Evolutionary conservation across 2,888 invertebrate species (phyloP).

Genomic region (Sphaerophoria rueppellii): DNA sequence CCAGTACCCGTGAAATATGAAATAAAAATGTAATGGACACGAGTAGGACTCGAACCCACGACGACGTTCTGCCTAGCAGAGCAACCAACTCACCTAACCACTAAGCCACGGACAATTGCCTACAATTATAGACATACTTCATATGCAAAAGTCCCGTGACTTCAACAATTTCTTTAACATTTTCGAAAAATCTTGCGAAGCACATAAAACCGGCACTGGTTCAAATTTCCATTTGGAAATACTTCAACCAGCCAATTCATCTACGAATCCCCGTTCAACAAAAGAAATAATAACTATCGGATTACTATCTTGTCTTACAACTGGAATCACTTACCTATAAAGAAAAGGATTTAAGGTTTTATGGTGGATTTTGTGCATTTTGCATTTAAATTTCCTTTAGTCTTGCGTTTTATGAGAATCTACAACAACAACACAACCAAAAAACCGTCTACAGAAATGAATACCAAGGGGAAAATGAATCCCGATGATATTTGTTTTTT

Average conservation of each 20-base stretch:
- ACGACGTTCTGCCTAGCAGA: too few relatives aligned
- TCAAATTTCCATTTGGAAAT: not conserved
- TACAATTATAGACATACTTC: too few relatives aligned
- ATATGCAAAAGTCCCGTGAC: too few relatives aligned
- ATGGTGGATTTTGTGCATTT: conserved; percentile 52
- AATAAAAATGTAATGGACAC: too few relatives aligned
- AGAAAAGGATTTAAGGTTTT: conserved; percentile 53
- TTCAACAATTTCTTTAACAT: too few relatives aligned
- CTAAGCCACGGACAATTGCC: too few relatives aligned
- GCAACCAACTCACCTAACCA: too few relatives aligned
- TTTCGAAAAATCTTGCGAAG: too few relatives aligned
- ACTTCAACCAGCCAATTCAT: conserved; percentile 6
- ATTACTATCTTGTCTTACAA: conserved; percentile 65
- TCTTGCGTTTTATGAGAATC: conserved; percentile 8
- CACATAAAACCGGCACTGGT: not conserved
- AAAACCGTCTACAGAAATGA: not conserved
- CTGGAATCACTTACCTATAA: conserved; percentile 57
- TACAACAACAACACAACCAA: not conserved
- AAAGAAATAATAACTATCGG: conserved; percentile 51
- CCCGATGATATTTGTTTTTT: too few relatives aligned
- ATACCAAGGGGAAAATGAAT: too few relatives aligned
- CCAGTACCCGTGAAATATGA: too few relatives aligned
- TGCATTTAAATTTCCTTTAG: conserved; percentile 42
- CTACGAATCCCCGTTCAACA: conserved; percentile 37
- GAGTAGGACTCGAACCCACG: too few relatives aligned